Base-by-base conservation (phyloP, 2,888 invertebrate species). In the Rotaria socialis region DNA sequence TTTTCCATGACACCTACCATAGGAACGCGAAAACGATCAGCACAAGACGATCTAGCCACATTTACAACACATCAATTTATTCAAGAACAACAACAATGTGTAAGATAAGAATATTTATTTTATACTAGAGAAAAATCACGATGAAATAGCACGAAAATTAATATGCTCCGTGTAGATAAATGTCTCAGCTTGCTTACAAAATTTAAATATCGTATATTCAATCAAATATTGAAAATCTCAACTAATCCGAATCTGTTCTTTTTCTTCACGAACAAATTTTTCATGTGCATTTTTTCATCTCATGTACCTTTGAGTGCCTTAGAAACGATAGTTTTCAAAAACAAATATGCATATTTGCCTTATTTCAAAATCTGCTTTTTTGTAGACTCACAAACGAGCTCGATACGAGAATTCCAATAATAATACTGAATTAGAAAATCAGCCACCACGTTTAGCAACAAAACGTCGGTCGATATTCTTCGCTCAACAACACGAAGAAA, bases 381-480 rank as follows among this genome's bases (percentile, higher is more conserved):
- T 50, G 8, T 50, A 67, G 67, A 19, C 67, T 16, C 35, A 80
- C n/a, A 80, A 80, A 80, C 80, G 80, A 24, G 47, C 80, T 43
- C 80, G 80, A 47, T 80, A 80, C 24, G 80, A 80, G 47, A 35
- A 35, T 19, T 67, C 67, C 7, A 80, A 47, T 47, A 80, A 47
- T 47, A 80, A 8, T n/a, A 80, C 14, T 14, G 80, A 80, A 80
- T n/a, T 47, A 47, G 80, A 80, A 47, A 80, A 80, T 80, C 80
- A 80, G 47, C 80, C 80, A 24, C 80, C 80, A 47, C 14, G 35
- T 67, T 16, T 19, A 67, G 2, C n/a, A 4, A 47, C 8, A 14
- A 80, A 80, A 80, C 80, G 43, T 10, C 43, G 67, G 7, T 67
- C 67, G 16, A n/a, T 67, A 67, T 7, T 35, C 3, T 41, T 47